Conservation (phyloP, 1,140 invertebrate species). For the Drosophila jambulina region DNA sequence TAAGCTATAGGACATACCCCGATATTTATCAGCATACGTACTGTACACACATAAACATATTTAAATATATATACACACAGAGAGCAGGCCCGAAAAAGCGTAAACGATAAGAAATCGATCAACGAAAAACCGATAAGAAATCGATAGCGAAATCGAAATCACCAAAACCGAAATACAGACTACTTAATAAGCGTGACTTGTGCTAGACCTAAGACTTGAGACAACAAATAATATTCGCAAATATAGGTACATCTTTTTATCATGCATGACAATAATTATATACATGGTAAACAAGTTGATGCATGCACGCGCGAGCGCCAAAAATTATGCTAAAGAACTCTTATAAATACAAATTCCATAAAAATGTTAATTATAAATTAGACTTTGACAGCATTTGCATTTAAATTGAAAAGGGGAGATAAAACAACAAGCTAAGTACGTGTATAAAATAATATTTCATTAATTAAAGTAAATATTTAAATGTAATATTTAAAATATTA, state of each 20-base stretch:
- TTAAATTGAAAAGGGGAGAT: constrained; percentile 48
- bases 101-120: constrained; percentile 43
- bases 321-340: constrained; percentile 75
- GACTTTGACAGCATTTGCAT: constrained; percentile 70
- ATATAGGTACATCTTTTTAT: constrained; percentile 60
- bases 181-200: constrained; percentile 71
- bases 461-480: constrained; percentile 61
- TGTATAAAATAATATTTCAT: constrained; percentile 71
- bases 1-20: constrained; percentile 76
- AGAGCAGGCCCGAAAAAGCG: constrained; percentile 51
- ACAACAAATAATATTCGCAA: constrained; percentile 46
- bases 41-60: constrained; percentile 30
- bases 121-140: constrained; percentile 34
- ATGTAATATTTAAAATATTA: constrained; percentile 72
- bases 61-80: constrained; percentile 16
- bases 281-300: constrained; percentile 53
- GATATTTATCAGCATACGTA: constrained; percentile 58
- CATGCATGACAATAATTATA: constrained; percentile 82
- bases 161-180: constrained; percentile 33
- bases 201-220: constrained; percentile 60
- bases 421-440: constrained; percentile 38
- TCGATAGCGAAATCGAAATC: constrained; percentile 49
- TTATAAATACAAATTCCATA: constrained; percentile 38
- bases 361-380: constrained; percentile 64
- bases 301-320: constrained; percentile 61